These are phyloP conservation scores for Agapornis roseicollis DNA, from an alignment of 2,113 vertebrate genomes.

Conservation along the genomic window DNA sequence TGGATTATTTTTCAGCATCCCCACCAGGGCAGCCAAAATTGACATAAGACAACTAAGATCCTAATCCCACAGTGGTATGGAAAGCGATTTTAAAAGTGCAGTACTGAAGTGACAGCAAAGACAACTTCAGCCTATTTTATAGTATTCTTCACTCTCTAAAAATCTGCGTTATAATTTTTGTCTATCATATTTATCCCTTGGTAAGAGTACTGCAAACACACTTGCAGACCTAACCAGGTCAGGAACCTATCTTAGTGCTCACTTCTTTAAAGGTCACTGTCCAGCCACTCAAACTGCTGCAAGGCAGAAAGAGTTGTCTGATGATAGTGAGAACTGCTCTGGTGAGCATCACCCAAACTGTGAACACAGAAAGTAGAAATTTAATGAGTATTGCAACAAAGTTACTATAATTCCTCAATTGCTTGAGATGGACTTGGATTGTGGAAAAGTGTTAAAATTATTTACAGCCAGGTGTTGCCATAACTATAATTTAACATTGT, in stretches of 20 bases:
- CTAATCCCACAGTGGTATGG: background rate
- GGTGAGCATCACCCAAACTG: background rate
- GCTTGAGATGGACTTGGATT: background rate
- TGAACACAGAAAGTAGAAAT: background rate
- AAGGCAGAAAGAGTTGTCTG: background rate
- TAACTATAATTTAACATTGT: background rate
- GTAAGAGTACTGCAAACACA: background rate
- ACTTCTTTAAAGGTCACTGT: background rate
- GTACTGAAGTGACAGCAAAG: background rate
- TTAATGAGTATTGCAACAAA: background rate
- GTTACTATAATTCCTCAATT: background rate
- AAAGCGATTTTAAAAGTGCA: background rate
- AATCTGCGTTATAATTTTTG: background rate
- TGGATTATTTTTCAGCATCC: background rate
- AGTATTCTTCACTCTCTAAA: background rate
- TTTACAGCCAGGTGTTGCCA: background rate
- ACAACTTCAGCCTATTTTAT: background rate
- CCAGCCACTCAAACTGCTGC: background rate
- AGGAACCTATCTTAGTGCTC: background rate
- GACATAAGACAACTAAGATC: background rate
- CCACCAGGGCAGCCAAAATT: background rate
- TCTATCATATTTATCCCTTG: background rate
- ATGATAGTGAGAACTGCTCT: accelerated
- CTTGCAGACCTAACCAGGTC: background rate
- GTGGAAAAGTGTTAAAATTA: background rate